These are phyloP conservation scores for Schizaphis graminum DNA, from an alignment of 2,888 invertebrate genomes.

Conservation along the genomic window DNA sequence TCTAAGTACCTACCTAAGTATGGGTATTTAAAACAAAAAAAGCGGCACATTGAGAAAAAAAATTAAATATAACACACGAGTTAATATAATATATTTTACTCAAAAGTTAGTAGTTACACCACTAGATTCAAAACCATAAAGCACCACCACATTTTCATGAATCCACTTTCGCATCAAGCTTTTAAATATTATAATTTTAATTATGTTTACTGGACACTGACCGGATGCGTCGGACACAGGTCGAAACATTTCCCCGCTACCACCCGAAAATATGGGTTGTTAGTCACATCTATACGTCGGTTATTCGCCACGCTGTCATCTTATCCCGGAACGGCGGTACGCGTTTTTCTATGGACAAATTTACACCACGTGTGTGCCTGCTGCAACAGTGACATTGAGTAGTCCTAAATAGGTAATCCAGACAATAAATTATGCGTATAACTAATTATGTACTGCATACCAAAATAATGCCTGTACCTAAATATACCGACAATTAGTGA, in stretches of 20 bases:
- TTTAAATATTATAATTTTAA: neutral
- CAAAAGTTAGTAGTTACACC: too few species aligned
- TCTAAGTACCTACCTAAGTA: neutral
- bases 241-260: neutral
- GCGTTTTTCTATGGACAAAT: neutral
- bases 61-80: neutral
- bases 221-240: neutral
- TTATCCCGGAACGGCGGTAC: neutral
- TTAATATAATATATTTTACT: neutral
- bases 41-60: neutral
- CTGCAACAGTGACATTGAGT: neutral
- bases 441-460: neutral
- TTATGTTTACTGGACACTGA: neutral
- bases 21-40: neutral
- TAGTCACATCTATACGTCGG: neutral
- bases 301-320: neutral
- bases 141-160: neutral
- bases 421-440: neutral
- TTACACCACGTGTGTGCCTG: neutral
- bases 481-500: constrained; percentile 1
- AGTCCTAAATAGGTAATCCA: neutral
- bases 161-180: neutral
- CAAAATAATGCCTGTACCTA: neutral
- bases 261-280: neutral
- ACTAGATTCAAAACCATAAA: neutral